Evolutionary conservation across 2,113 vertebrate species (phyloP).

Genomic region (Urocynchramus pylzowi): DNA sequence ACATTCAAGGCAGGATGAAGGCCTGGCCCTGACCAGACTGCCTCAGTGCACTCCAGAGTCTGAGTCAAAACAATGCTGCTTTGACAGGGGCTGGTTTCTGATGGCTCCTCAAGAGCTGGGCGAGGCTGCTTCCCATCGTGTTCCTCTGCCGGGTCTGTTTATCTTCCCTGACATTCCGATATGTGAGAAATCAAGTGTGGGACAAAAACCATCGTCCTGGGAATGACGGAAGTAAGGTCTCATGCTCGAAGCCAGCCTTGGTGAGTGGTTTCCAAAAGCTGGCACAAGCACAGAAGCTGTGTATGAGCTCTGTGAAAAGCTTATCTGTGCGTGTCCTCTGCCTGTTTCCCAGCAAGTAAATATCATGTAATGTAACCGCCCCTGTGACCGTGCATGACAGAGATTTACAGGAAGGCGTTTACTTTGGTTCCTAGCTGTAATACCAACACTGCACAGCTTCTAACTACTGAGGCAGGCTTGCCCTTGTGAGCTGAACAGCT

Average conservation of each 20-base stretch:
- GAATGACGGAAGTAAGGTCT: background rate
- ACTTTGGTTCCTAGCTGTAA: background rate
- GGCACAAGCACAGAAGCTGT: background rate
- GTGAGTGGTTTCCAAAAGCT: background rate
- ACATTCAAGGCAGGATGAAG: background rate
- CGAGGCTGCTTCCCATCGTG: background rate
- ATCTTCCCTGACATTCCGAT: background rate
- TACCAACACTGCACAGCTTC: background rate
- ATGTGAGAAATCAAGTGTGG: background rate
- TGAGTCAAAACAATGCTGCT: background rate
- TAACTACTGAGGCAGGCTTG: background rate
- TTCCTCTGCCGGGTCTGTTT: background rate
- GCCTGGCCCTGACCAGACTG: background rate
- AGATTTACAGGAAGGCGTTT: background rate
- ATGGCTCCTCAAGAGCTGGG: background rate
- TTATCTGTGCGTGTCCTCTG: background rate
- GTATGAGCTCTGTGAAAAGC: background rate
- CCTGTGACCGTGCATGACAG: background rate
- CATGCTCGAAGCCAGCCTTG: background rate
- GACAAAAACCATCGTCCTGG: background rate
- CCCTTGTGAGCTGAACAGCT: background rate
- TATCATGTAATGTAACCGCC: background rate
- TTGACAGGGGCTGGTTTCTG: background rate
- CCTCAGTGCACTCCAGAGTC: background rate
- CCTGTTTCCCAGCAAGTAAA: background rate